phyloP scores from a whole-genome alignment of 2,113 vertebrate genomes.

The Cebus imitator region DNA sequence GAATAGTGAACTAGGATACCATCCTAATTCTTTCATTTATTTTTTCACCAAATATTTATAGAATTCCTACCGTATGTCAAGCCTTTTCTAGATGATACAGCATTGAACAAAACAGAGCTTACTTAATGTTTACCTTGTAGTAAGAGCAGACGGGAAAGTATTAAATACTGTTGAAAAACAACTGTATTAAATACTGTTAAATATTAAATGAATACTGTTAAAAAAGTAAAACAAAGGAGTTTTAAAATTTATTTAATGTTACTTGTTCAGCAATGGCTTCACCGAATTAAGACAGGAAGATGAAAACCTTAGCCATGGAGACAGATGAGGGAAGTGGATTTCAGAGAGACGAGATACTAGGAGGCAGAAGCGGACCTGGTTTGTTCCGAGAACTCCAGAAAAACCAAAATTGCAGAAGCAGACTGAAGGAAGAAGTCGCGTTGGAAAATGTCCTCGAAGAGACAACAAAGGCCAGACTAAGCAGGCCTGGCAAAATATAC shows the following conservation, averaged over 20 bases:
- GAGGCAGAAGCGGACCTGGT: not conserved
- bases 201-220: not conserved
- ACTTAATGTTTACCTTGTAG: not conserved
- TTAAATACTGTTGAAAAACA: not conserved
- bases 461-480: not conserved
- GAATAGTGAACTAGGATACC: not conserved
- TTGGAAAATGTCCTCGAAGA: not conserved
- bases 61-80: not conserved
- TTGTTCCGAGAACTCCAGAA: not conserved
- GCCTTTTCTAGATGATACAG: not conserved
- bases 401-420: not conserved
- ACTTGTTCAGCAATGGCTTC: not conserved
- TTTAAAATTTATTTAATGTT: not conserved
- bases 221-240: not conserved
- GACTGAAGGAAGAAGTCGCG: not conserved
- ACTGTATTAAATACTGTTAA: not conserved
- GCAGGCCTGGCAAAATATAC: not conserved
- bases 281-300: not conserved
- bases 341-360: not conserved
- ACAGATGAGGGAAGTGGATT: not conserved
- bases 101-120: not conserved
- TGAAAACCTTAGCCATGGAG: not conserved
- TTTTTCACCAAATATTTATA: not conserved
- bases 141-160: not conserved
- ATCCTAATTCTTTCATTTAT: not conserved